phyloP scores from a whole-genome alignment of 2,888 invertebrate genomes.

The Odontocolon sp. region DNA sequence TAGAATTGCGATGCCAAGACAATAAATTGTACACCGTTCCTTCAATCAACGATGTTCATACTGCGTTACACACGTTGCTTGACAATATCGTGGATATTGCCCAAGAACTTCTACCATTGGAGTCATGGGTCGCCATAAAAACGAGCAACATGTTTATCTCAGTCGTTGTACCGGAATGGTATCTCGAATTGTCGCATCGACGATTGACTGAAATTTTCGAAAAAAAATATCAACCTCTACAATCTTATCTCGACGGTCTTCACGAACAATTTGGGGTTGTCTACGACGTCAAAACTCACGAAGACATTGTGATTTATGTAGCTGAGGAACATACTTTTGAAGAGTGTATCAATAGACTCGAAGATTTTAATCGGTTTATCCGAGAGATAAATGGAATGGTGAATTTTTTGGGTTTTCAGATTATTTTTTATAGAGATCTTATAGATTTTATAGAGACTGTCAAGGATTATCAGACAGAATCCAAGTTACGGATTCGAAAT shows the following conservation, averaged over 20 bases:
- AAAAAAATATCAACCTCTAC: conserved; percentile 83
- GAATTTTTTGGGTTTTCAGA: no score
- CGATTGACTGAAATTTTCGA: conserved; percentile 82
- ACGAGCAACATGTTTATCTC: conserved; percentile 65
- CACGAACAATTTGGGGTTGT: conserved; percentile 83
- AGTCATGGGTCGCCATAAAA: conserved; percentile 72
- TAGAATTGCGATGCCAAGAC: conserved; percentile 67
- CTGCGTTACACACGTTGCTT: conserved; percentile 68
- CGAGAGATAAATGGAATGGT: conserved; percentile 74
- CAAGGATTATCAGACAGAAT: no score
- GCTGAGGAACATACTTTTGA: conserved; percentile 81
- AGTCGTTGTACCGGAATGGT: conserved; percentile 70
- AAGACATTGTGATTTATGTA: conserved; percentile 82
- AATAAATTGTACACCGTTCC: conserved; percentile 69
- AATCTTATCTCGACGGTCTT: conserved; percentile 82
- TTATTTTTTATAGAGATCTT: no score
- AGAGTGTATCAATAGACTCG: conserved; percentile 68
- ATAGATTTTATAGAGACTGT: no score
- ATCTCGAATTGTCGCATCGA: conserved; percentile 81
- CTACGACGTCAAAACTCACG: conserved; percentile 82
- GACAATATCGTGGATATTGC: conserved; percentile 70
- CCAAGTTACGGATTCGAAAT: no score
- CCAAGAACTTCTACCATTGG: conserved; percentile 71
- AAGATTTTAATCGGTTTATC: conserved; percentile 70
- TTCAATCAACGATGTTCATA: conserved; percentile 65